Percentiles rank a stretch among this genome's conserved stretches.
Evolutionary conservation across 2,888 invertebrate genomes (phyloP).

Genomic region (Eristalis intricaria): DNA sequence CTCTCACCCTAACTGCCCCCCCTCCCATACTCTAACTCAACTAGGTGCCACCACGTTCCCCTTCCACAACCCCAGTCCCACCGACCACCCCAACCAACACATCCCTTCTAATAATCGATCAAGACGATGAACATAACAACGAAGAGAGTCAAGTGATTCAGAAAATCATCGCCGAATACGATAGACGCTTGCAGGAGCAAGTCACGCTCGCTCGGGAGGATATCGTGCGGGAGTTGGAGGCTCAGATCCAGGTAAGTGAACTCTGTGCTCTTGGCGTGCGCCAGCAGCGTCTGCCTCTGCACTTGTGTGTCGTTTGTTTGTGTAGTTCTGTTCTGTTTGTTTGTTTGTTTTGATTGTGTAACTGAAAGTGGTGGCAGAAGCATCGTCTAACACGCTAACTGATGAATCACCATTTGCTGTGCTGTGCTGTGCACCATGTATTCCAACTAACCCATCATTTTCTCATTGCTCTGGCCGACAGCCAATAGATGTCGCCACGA

Average conservation of each 20-base stretch:
- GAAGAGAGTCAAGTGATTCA: constrained; percentile 80
- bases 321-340: background rate
- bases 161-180: constrained; percentile 82
- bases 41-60: constrained; percentile 38
- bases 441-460: background rate
- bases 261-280: too few species aligned
- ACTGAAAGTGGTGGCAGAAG: constrained; percentile 30
- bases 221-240: constrained; percentile 86
- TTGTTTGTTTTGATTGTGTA: constrained; percentile 13
- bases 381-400: constrained; percentile 55
- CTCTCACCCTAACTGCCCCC: constrained; percentile 65
- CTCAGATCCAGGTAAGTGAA: constrained; percentile 87
- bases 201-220: constrained; percentile 86
- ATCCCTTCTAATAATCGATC: constrained; percentile 79
- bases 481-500: constrained; percentile 49
- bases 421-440: background rate
- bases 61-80: constrained; percentile 34
- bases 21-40: background rate
- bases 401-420: constrained; percentile 62
- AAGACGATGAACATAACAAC: constrained; percentile 78
- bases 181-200: constrained; percentile 84
- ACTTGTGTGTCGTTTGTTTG: background rate
- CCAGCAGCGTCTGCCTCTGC: background rate
- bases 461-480: constrained; percentile 30
- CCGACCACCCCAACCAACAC: constrained; percentile 67